Evolutionary conservation across 2,888 invertebrate genomes (phyloP).

Genomic region (Desoria tigrina): DNA sequence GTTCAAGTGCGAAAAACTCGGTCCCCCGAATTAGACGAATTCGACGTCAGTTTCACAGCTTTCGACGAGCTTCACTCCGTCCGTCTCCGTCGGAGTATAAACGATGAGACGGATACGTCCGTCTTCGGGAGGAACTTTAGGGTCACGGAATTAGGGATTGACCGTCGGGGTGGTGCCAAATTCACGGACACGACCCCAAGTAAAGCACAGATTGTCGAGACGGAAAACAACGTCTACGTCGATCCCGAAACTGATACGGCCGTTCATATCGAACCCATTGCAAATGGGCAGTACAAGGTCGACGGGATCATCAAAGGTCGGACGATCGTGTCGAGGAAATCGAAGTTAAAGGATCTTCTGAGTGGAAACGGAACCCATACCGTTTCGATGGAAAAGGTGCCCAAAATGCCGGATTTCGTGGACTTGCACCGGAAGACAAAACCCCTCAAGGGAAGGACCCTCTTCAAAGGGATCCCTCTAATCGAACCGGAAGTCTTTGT

Average conservation of each 20-base stretch:
- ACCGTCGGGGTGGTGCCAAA: neutral
- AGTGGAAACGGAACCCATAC: neutral
- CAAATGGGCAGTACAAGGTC: neutral
- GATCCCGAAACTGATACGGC: neutral
- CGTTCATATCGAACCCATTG: neutral
- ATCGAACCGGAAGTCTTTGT: slow-evolving; percentile 33
- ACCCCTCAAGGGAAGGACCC: slow-evolving; percentile 5
- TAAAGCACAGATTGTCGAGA: neutral
- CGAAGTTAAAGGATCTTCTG: too few species aligned
- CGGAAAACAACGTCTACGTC: neutral
- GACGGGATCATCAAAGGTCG: neutral
- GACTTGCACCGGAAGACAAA: slow-evolving; percentile 2
- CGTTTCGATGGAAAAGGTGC: too few species aligned
- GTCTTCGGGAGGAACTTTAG: neutral
- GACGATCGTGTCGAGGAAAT: too few species aligned
- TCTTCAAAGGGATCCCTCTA: too few species aligned
- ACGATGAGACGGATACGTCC: neutral
- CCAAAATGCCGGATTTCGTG: neutral
- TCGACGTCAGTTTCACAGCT: too few species aligned
- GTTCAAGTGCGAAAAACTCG: too few species aligned
- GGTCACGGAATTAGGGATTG: neutral
- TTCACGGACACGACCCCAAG: neutral
- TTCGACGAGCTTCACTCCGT: too few species aligned
- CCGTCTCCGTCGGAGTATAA: too few species aligned
- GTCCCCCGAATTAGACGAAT: too few species aligned